phyloP scores from a whole-genome alignment of 2,113 vertebrate species.

The Melanerpes aurifrons region DNA sequence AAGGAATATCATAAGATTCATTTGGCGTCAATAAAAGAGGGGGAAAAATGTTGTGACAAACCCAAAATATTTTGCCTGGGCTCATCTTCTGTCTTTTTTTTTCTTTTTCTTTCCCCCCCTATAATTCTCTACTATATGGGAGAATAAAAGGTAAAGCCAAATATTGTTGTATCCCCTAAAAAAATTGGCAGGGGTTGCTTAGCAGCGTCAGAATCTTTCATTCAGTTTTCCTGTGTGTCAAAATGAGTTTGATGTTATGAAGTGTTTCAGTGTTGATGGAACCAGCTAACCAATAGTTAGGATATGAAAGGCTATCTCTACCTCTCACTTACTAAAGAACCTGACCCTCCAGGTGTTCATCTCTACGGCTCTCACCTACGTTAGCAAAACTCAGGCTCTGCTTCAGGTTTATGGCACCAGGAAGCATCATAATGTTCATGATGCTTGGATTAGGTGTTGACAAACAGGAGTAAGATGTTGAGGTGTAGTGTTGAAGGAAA shows the following conservation, averaged over 20 bases:
- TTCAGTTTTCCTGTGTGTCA: not conserved
- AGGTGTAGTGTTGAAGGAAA: not conserved
- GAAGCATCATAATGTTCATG: not conserved
- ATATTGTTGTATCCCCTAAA: not conserved
- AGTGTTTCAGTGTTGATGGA: not conserved
- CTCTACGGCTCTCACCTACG: not conserved
- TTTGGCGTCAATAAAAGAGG: conserved; percentile 26
- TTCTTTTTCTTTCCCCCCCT: no score
- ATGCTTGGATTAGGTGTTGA: not conserved
- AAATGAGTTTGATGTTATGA: not conserved
- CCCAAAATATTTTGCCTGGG: not conserved
- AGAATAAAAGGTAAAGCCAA: conserved; percentile 12
- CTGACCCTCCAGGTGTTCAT: not conserved
- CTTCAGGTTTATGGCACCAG: not conserved
- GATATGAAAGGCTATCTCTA: not conserved
- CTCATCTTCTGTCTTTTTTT: not conserved
- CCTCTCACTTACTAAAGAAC: not conserved
- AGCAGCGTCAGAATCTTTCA: not conserved
- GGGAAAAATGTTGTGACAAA: conserved; percentile 40
- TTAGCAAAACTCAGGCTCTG: not conserved
- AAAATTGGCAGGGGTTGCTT: not conserved
- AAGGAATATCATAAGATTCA: conserved; percentile 7
- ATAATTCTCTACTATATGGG: not conserved
- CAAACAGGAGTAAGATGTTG: not conserved
- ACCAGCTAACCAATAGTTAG: not conserved